phyloP scores from a whole-genome alignment of 2,797 vertebrate genomes.

The Orientallactaga sibirica region DNA sequence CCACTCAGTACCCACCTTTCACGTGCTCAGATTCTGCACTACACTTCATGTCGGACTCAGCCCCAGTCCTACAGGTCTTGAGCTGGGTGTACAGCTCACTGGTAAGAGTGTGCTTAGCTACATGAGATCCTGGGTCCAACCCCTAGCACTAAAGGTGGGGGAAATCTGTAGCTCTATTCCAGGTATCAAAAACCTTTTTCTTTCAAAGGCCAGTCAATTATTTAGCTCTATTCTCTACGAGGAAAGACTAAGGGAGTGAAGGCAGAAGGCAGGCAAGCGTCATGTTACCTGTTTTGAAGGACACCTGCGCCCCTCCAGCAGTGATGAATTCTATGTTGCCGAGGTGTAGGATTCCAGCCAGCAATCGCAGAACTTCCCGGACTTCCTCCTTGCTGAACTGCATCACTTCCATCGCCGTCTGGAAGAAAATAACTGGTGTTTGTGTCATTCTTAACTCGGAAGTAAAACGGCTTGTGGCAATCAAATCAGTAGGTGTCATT shows the following conservation, averaged over 20 bases:
- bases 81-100: too few relatives aligned
- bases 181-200: background rate
- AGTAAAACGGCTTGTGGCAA: background rate
- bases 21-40: background rate
- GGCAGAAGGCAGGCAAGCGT: background rate
- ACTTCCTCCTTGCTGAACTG: conserved; percentile 95
- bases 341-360: conserved; percentile 95
- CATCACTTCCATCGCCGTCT: conserved; percentile 96
- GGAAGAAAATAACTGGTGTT: conserved; percentile 34
- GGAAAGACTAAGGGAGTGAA: background rate
- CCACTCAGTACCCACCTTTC: background rate
- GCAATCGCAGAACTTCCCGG: conserved; percentile 93
- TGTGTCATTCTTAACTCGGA: background rate
- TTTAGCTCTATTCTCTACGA: background rate
- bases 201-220: background rate
- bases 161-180: background rate
- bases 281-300: conserved; percentile 94
- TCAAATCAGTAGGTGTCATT: background rate
- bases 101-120: background rate
- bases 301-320: conserved; percentile 96
- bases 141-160: background rate
- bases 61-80: background rate
- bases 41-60: background rate
- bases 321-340: conserved; percentile 98
- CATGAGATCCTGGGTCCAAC: background rate